Percentiles rank a stretch among this genome's conserved stretches.
Conservation (phyloP, 2,888 invertebrate genomes). For the Synergus umbraculus region DNA sequence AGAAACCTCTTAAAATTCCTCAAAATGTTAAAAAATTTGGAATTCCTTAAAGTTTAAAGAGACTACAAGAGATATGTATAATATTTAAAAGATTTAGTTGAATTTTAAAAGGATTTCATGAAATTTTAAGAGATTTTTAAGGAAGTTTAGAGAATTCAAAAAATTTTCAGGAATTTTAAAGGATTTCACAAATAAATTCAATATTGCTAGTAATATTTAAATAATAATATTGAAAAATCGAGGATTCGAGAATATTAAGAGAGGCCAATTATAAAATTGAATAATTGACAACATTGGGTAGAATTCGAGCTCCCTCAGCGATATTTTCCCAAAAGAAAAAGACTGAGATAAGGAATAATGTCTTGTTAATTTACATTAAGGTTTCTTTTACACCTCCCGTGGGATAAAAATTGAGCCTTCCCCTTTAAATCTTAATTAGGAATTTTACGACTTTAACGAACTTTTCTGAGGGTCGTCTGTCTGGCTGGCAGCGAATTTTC, state of each 20-base stretch:
- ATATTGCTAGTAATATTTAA: no score
- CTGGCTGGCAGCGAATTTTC: slow-evolving; percentile 17
- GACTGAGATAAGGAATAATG: slow-evolving; percentile 15
- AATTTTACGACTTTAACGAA: slow-evolving; percentile 38
- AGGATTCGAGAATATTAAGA: not conserved
- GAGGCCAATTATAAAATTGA: not conserved
- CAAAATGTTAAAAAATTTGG: no score
- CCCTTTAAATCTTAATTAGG: slow-evolving; percentile 37
- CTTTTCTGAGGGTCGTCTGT: slow-evolving; percentile 26
- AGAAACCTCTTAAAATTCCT: no score
- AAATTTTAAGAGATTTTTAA: no score
- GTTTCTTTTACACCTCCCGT: slow-evolving; percentile 23
- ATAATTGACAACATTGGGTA: not conserved
- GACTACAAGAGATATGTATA: no score
- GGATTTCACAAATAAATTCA: no score
- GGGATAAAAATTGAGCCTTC: slow-evolving; percentile 6
- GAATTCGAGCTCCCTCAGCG: not conserved
- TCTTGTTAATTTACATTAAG: slow-evolving; percentile 32
- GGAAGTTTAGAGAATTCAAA: no score
- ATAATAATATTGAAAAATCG: no score
- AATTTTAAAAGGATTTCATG: no score
- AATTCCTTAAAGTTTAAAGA: no score
- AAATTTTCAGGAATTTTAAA: no score
- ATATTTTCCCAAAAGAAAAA: not conserved
- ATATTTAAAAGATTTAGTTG: no score